Conservation (phyloP, 2,888 invertebrate species). For the Barypeithes pellucidus region DNA sequence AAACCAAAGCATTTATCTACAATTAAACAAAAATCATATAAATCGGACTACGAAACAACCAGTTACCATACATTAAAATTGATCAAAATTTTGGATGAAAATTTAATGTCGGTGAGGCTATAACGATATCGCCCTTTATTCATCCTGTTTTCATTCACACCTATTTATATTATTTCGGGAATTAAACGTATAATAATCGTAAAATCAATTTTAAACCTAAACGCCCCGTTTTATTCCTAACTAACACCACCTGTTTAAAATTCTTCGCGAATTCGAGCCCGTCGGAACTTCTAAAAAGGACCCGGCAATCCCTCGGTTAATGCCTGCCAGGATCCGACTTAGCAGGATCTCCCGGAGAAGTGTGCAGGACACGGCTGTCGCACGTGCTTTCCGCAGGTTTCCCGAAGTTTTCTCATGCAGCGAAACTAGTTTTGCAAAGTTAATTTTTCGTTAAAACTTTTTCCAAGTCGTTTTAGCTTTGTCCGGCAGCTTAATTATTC, state of each 20-base stretch:
- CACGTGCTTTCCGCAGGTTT: conserved; percentile 50
- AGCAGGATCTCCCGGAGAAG: conserved; percentile 48
- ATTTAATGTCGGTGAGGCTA: no score
- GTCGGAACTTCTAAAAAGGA: conserved; percentile 48
- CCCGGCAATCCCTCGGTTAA: conserved; percentile 50
- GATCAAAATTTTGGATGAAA: no score
- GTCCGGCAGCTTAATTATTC: conserved; percentile 7
- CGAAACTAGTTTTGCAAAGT: conserved; percentile 42
- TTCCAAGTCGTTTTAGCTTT: conserved; percentile 14
- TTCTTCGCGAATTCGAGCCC: conserved; percentile 39
- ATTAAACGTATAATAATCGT: no score
- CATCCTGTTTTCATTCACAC: no score
- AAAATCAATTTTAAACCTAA: neutral
- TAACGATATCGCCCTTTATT: no score
- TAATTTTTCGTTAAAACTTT: conserved; percentile 36
- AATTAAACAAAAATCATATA: no score
- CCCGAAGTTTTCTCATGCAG: conserved; percentile 33
- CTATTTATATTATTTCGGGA: no score
- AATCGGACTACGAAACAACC: no score
- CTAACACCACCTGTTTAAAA: conserved; percentile 35
- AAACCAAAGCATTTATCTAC: no score
- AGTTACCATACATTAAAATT: no score
- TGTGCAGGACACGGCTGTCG: conserved; percentile 51
- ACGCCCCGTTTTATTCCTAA: conserved; percentile 16
- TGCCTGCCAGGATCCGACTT: conserved; percentile 51